Base-by-base conservation (phyloP, 2,888 invertebrate genomes). In the Torymus texanus region DNA sequence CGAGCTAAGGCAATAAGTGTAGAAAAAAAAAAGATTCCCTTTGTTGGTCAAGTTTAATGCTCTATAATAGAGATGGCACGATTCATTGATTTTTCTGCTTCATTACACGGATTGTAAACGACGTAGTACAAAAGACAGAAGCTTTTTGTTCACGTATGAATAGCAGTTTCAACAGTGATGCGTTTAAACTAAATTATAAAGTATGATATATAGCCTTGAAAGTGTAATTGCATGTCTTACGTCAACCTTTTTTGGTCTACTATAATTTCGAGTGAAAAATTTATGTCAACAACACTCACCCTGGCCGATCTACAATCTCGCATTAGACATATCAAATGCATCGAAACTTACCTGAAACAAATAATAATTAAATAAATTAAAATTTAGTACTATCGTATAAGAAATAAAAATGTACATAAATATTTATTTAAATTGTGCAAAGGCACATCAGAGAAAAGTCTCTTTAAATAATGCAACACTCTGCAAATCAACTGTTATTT, bases 291-390 rank as follows among this genome's bases (percentile, higher is more conserved):
- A 75, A 53, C 66, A 75, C 76, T 77, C 56, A 77, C 76, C 76
- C 70, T 50, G 55, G 14, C 5, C 24, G 59, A 5, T 53, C 53
- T 13, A 16, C 13, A 62, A 50, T 18, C 12, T 18, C 56, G 12
- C 11, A 12, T 61, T 0, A 75, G 11, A 12, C 18, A 41, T 58
- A 41, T 18, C 5, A 18, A 50, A 61, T n/a, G 10, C 18, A 5
- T 61, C 41, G 18, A 12, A 74, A 78, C 78, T 78, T 74, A 78
- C 78, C 78, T 78, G 18, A 56, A 78, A 78, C 62, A 78, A 13
- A 75, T 10, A 75, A 58, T 21, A 53, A 65, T 2, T 1, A 24
- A 51, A 56, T 8, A n/a, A 3, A 51, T 59, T 21, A 14, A 10
- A 41, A 41, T 41, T 41, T 41, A 41, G 8, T 8, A 41, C 10